Evolutionary conservation across 2,888 invertebrate genomes (phyloP).

Genomic region (Lordiphosa andalusiaca): DNA sequence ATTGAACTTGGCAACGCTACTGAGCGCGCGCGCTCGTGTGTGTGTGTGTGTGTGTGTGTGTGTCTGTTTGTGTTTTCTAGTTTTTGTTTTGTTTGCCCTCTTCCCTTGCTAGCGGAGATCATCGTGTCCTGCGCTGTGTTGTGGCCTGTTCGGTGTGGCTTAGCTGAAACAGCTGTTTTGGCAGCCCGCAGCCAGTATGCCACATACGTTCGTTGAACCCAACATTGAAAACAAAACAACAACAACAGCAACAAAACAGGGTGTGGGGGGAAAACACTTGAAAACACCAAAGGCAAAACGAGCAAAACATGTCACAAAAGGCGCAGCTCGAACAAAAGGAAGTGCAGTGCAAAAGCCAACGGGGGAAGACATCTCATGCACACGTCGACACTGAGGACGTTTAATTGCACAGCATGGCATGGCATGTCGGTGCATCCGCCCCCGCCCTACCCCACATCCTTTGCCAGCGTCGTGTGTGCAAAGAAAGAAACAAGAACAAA

Average conservation of each 20-base stretch:
- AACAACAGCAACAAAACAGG: conserved; percentile 16
- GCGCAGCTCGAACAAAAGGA: conserved; percentile 38
- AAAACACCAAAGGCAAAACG: conserved; percentile 12
- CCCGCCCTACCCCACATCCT: not conserved
- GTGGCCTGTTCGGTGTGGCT: not conserved
- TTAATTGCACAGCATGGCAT: conserved; percentile 41
- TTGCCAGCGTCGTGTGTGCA: conserved; percentile 6
- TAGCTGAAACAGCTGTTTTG: conserved; percentile 60
- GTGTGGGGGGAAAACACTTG: not conserved
- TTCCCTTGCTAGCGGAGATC: conserved; percentile 14
- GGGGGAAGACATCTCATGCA: not conserved
- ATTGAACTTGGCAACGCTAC: conserved; percentile 25
- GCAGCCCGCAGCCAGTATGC: not conserved
- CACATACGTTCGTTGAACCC: conserved; percentile 56
- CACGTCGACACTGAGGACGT: conserved; percentile 8
- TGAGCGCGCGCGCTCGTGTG: conserved; percentile 7
- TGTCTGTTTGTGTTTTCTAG: conserved; percentile 11
- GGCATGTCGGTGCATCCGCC: conserved; percentile 32
- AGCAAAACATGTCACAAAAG: conserved; percentile 25
- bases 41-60: conserved; percentile 8
- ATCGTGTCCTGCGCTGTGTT: not conserved
- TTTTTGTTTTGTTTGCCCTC: conserved; percentile 7
- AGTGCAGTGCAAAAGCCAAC: conserved; percentile 21
- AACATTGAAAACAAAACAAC: conserved; percentile 7
- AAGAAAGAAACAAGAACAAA: conserved; percentile 21